Percentiles rank a stretch among this genome's conserved stretches.
phyloP scores from a whole-genome alignment of 2,797 vertebrate species.

The Pseudomugil gertrudae region DNA sequence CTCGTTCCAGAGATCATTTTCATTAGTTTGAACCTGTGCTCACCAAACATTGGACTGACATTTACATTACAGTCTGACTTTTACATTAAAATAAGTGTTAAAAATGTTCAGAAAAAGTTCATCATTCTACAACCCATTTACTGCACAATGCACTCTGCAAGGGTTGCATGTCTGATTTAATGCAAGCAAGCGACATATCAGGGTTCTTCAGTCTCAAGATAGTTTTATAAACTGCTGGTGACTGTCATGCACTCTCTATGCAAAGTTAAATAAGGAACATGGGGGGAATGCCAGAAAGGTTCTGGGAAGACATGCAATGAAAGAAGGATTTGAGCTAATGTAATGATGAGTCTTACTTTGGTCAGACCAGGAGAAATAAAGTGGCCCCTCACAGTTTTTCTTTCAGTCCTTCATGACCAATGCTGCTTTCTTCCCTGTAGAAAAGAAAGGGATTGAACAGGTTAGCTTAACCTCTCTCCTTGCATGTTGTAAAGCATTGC shows the following conservation, averaged over 20 bases:
- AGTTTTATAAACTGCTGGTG: too few relatives aligned
- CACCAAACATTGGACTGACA: too few relatives aligned
- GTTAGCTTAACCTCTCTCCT: not conserved
- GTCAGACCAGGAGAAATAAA: not conserved
- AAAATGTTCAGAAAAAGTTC: too few relatives aligned
- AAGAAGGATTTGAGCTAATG: not conserved
- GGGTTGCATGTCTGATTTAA: not conserved
- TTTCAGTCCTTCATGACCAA: not conserved
- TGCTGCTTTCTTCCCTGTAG: not conserved
- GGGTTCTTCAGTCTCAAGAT: too few relatives aligned
- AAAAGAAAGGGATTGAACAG: not conserved
- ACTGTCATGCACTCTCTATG: too few relatives aligned
- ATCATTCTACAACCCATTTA: not conserved
- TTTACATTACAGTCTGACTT: too few relatives aligned
- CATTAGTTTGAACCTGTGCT: too few relatives aligned
- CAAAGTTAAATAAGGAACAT: not conserved
- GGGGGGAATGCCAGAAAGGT: not conserved
- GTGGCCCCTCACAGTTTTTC: not conserved
- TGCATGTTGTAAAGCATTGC: constrained; percentile 1
- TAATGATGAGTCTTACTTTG: not conserved
- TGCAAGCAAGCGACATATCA: not conserved
- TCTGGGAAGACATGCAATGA: not conserved
- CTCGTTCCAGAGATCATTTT: too few relatives aligned
- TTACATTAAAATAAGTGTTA: too few relatives aligned
- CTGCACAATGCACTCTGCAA: not conserved